Conservation (phyloP, 2,797 vertebrate genomes). For the Sitta carolinensis region DNA sequence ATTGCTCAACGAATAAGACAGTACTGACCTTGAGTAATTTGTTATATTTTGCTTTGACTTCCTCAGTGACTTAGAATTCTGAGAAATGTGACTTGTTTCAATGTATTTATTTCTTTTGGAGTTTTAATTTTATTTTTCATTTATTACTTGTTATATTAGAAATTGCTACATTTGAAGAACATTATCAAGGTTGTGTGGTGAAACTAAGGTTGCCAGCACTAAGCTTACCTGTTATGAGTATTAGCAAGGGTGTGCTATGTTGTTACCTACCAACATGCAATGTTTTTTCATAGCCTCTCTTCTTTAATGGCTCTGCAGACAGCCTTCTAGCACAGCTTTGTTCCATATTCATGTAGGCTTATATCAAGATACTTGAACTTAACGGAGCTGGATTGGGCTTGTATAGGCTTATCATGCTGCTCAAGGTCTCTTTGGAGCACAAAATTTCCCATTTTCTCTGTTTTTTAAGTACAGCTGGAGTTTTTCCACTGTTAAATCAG, state of each 20-base stretch:
- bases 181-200: background rate
- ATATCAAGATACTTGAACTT: background rate
- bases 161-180: background rate
- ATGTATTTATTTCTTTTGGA: background rate
- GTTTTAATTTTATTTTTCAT: background rate
- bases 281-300: background rate
- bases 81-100: background rate
- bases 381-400: background rate
- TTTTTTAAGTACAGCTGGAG: background rate
- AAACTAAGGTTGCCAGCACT: background rate
- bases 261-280: background rate
- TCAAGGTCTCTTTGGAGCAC: background rate
- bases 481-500: background rate
- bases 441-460: background rate
- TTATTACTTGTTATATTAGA: background rate
- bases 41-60: background rate
- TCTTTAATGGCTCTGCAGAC: background rate
- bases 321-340: background rate
- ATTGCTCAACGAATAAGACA: background rate
- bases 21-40: background rate
- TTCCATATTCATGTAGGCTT: background rate
- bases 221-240: background rate
- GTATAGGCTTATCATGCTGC: background rate
- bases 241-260: background rate
- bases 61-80: background rate